Evolutionary conservation across 2,888 invertebrate species (phyloP), one percentile per base, ranked within the genome.

Genomic region (Cheiracanthium punctorium): DNA sequence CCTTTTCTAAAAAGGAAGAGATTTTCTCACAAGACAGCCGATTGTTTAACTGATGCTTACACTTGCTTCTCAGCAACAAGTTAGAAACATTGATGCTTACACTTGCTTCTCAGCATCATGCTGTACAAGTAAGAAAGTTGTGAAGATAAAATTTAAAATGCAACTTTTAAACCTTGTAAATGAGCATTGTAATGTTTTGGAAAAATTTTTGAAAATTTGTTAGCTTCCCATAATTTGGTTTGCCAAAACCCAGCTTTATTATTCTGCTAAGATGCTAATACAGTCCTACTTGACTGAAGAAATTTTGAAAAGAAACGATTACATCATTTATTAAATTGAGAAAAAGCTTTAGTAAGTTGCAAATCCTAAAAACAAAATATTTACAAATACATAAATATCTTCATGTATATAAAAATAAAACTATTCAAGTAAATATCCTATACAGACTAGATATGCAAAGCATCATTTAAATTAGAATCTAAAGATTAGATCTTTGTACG

Each of bases 41-140:
- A 24, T 69, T 12, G 33, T 29, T 24, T 20, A 41, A 20, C 28
- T 10, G 72, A 72, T 82, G 82, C 82, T 82, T 82, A 82, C 82
- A 64, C 82, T 82, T 58, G 12, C 24, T 58, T 58, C 58, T 58
- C 58, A 58, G 43, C 43, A 48, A 2, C 43, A n/a, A 37, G 43
- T 48, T 48, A 48, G 5, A 2, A 2, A 48, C 10, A 48, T 17
- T 48, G 43, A 48, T 48, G 43, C 43, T 48, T 48, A 48, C 43
- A 48, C 43, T 48, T 82, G 37, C 70, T 82, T 82, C 82, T 82
- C 82, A 82, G 82, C 82, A 82, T 71, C 58, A 74, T 33, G 20
- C 58, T 43, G 41, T 75, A 14, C 14, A n/a, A 64, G 32, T 28
- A 29, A 52, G 58, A 58, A 33, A 64, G 28, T 75, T 33, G 58